Base-by-base conservation (phyloP, 1,140 invertebrate species). In the Drosophila bocki region DNA sequence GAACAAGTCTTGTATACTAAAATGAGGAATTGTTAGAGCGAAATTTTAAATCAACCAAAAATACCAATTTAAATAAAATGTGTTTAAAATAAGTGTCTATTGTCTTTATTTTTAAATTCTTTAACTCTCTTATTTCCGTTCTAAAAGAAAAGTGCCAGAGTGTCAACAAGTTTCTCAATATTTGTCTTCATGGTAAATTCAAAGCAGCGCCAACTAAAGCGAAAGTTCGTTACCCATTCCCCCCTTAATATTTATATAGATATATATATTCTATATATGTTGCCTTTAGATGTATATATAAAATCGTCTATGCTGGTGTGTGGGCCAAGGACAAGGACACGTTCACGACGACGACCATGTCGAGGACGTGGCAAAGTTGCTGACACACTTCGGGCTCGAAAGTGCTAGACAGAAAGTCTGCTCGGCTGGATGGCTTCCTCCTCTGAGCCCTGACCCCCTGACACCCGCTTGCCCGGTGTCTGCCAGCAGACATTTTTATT, bases 401-500 rank as follows among this genome's bases (percentile, higher is more conserved):
- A 76, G 61, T 75, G 81, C 85, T 90, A 90, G 85, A 90, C 85
- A 90, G 70, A 70, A 84, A 84, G 83, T 88, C 83, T 85, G 64
- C 77, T 67, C 71, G 61, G 61, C 62, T 56, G 67, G 44, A 69
- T 88, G 77, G 42, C 76, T 62, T 41, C 22, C 19, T 37, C 42
- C 58, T 58, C 42, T n/a, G 48, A 37, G 22, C n/a, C 45, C 75
- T 58, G 76, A 59, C 67, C 41, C 41, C 29, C n/a, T 3, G 3
- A 15, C 47, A 48, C 13, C 32, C 50, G n/a, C 35, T 26, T 7
- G 7, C 53, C 54, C 47, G 50, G 51, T 75, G 71, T 84, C 84
- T 90, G 62, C 78, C 63, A 78, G 71, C 85, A 88, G 85, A 90
- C 82, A 90, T 90, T 90, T 90, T 90, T 90, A 90, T 90, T 90